A percentile compares a stretch with the other conserved stretches of the same genome.
Evolutionary conservation across 1,140 invertebrate species (phyloP).

Genomic region (Aphelinus certus): DNA sequence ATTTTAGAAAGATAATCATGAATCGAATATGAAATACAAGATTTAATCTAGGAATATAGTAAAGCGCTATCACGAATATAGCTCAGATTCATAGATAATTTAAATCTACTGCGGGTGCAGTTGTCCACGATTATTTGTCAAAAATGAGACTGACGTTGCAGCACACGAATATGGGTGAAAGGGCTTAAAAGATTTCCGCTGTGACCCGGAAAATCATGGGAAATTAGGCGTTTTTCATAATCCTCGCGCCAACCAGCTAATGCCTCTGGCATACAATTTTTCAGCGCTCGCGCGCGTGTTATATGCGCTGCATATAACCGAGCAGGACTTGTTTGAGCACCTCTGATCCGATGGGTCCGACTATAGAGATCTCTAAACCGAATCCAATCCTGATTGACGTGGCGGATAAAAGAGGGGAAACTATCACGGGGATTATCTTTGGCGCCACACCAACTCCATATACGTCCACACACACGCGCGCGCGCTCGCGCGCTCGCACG

Average conservation of each 20-base stretch:
- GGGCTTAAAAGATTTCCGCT: slow-evolving; percentile 16
- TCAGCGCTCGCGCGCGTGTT: too few relatives aligned
- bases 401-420: slow-evolving; percentile 55
- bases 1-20: too few relatives aligned
- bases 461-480: slow-evolving; percentile 37
- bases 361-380: slow-evolving; percentile 58
- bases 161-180: background rate
- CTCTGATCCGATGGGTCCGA: slow-evolving; percentile 52
- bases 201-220: slow-evolving; percentile 5
- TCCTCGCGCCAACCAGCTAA: too few relatives aligned
- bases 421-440: slow-evolving; percentile 62
- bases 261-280: too few relatives aligned
- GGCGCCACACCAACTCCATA: slow-evolving; percentile 60
- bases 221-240: slow-evolving; percentile 11
- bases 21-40: too few relatives aligned
- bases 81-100: too few relatives aligned
- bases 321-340: slow-evolving; percentile 51
- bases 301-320: too few relatives aligned
- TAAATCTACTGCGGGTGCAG: too few relatives aligned
- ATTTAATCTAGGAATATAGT: too few relatives aligned
- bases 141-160: too few relatives aligned
- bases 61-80: too few relatives aligned
- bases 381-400: slow-evolving; percentile 63
- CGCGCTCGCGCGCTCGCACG: background rate
- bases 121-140: too few relatives aligned